phyloP scores from a whole-genome alignment of 2,888 invertebrate species.

The Xanthia icteritia region DNA sequence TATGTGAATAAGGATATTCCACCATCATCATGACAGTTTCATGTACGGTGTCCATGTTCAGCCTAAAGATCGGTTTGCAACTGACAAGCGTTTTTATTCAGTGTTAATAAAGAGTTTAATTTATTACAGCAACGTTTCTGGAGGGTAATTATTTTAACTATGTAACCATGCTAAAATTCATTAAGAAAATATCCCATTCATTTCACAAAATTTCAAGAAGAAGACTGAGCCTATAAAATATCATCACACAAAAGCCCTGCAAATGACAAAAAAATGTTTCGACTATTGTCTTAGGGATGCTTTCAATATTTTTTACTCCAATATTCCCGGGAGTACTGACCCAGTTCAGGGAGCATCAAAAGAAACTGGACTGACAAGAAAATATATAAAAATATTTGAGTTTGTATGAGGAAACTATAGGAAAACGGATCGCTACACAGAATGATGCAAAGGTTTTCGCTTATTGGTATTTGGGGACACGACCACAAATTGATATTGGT shows the following conservation, averaged over 20 bases:
- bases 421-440: constrained; percentile 28
- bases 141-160: not conserved
- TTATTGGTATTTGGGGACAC: constrained; percentile 33
- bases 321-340: constrained; percentile 58
- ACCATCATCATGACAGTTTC: too few relatives aligned
- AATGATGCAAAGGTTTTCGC: constrained; percentile 29
- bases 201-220: not conserved
- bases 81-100: not conserved
- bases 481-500: constrained; percentile 39
- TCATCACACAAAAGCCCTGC: not conserved
- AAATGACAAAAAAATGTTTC: constrained; percentile 43
- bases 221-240: too few relatives aligned
- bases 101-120: not conserved
- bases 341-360: constrained; percentile 42
- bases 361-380: constrained; percentile 35
- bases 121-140: not conserved
- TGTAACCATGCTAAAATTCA: not conserved
- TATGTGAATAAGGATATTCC: not conserved
- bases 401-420: constrained; percentile 32
- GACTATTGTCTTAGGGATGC: constrained; percentile 46
- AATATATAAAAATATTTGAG: constrained; percentile 51
- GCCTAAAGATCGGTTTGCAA: not conserved
- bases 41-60: not conserved
- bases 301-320: constrained; percentile 56
- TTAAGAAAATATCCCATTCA: not conserved